Evolutionary conservation across 2,113 vertebrate species (phyloP).

Genomic region (Hippocampus barbouri): DNA sequence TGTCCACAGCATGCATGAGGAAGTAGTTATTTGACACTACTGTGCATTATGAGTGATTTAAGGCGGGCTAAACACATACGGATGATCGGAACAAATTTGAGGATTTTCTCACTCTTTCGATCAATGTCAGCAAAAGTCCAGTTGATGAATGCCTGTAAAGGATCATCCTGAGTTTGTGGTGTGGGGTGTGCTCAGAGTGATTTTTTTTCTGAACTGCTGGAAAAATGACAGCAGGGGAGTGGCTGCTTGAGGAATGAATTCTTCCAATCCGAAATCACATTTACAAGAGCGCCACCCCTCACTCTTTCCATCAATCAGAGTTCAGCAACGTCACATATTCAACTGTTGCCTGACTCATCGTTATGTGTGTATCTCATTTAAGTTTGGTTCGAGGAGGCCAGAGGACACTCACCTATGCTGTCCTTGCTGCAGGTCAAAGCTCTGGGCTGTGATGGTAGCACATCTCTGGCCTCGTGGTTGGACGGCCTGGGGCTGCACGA

Average conservation of each 20-base stretch:
- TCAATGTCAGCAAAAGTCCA: background rate
- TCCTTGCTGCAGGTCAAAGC: conserved; percentile 81
- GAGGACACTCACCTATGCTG: background rate
- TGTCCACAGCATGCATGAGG: background rate
- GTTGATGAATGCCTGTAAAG: background rate
- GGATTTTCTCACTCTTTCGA: background rate
- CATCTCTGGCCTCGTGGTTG: conserved; percentile 88
- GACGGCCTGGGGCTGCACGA: conserved; percentile 89
- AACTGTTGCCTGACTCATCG: too few relatives aligned
- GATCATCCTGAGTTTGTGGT: background rate
- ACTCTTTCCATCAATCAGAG: background rate
- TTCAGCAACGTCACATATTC: too few relatives aligned
- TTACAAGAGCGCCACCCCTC: background rate
- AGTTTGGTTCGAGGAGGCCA: background rate
- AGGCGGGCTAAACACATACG: background rate
- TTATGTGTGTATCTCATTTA: background rate
- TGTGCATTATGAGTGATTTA: background rate
- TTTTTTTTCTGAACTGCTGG: background rate
- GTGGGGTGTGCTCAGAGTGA: background rate
- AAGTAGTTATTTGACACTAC: background rate
- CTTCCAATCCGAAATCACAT: background rate
- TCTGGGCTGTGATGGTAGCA: conserved; percentile 85
- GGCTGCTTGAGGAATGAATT: background rate
- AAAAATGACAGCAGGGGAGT: background rate
- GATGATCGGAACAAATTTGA: background rate